Conservation (phyloP, 2,797 vertebrate species). For the Myotis vivesi region DNA sequence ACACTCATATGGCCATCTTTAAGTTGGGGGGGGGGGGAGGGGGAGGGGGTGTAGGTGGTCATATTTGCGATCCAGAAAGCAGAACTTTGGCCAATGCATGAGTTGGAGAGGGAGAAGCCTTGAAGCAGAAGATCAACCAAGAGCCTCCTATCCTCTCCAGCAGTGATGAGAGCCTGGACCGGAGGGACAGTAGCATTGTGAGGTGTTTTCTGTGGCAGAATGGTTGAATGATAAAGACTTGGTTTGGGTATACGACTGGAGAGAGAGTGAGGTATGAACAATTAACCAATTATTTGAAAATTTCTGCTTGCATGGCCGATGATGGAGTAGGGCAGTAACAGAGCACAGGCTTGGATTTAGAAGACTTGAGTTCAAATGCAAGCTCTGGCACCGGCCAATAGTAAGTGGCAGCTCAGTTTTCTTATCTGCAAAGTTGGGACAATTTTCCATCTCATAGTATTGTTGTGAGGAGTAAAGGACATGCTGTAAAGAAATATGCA, state of each 20-base stretch:
- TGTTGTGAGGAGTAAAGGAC: background rate
- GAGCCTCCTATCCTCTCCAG: background rate
- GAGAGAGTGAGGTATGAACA: background rate
- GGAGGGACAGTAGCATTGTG: background rate
- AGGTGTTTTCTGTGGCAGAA: background rate
- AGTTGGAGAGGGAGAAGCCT: background rate
- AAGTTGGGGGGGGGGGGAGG: background rate
- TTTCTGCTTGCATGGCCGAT: background rate
- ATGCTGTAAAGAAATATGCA: background rate
- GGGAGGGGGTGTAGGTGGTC: too few species aligned
- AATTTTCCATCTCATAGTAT: background rate
- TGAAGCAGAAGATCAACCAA: background rate
- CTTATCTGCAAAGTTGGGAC: background rate
- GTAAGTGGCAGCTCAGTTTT: background rate
- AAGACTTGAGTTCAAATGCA: background rate
- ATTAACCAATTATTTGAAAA: background rate
- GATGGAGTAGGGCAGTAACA: background rate
- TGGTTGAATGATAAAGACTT: background rate
- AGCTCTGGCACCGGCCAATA: background rate
- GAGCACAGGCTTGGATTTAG: background rate
- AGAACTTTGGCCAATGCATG: background rate
- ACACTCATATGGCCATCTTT: background rate
- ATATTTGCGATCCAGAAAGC: constrained; percentile 4
- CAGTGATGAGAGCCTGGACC: background rate
- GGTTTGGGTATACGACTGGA: background rate